Evolutionary conservation across 2,797 vertebrate genomes (phyloP).

Genomic region (Gobionotothen gibberifrons): DNA sequence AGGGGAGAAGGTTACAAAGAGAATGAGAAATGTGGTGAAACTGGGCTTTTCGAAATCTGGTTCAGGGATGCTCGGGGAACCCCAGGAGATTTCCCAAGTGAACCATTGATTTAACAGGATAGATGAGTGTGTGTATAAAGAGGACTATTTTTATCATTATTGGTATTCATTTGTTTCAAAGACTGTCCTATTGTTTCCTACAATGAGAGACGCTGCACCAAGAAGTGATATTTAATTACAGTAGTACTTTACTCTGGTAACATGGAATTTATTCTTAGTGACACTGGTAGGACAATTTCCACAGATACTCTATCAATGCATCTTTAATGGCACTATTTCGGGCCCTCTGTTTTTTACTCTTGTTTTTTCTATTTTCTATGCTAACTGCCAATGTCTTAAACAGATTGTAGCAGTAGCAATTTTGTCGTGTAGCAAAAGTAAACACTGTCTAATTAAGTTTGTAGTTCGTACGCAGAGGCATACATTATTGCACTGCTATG

Average conservation of each 20-base stretch:
- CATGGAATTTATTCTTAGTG: background rate
- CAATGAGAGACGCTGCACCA: background rate
- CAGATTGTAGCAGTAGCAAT: background rate
- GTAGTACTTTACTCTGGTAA: background rate
- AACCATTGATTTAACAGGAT: background rate
- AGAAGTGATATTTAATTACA: background rate
- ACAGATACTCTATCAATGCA: background rate
- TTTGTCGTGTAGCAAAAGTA: background rate
- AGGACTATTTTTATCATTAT: background rate
- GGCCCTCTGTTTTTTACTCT: background rate
- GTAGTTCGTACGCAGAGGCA: background rate
- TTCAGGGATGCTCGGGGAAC: conserved; percentile 12
- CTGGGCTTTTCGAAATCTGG: conserved; percentile 21
- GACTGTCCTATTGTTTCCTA: background rate
- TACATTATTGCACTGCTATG: background rate
- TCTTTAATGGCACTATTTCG: background rate
- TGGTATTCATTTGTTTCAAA: background rate
- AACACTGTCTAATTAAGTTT: background rate
- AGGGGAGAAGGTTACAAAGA: conserved; percentile 46
- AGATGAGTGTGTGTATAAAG: background rate
- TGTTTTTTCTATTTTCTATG: background rate
- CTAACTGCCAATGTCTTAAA: conserved; percentile 2
- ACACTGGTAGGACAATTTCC: background rate
- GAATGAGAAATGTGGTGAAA: conserved; percentile 51
- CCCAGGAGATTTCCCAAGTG: conserved; percentile 4